A percentile compares a stretch with the other conserved stretches of the same genome.
Conservation (phyloP, 2,797 vertebrate species). For the Trichosurus vulpecula region DNA sequence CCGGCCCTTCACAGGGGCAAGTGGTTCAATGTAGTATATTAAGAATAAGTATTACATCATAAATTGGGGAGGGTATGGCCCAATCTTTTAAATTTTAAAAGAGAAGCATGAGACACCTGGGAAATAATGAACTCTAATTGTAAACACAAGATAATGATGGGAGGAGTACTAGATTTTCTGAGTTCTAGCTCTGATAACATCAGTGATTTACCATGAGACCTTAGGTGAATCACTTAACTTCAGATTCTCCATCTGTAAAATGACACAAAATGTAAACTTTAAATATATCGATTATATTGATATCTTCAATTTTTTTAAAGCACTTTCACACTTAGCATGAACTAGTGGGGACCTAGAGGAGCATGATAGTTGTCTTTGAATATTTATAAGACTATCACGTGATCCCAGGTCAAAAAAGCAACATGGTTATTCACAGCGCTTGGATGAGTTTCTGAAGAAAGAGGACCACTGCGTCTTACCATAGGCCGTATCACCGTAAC, state of each 20-base stretch:
- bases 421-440: neutral
- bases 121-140: neutral
- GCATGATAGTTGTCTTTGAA: neutral
- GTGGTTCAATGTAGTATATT: neutral
- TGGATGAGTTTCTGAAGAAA: neutral
- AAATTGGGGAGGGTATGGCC: neutral
- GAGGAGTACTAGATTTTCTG: neutral
- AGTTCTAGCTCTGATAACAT: too few species aligned
- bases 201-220: neutral
- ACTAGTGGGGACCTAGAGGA: neutral
- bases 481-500: neutral
- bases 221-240: neutral
- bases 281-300: neutral
- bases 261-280: neutral
- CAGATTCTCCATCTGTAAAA: neutral
- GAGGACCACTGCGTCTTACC: neutral
- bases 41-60: neutral
- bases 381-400: neutral
- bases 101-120: neutral
- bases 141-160: neutral
- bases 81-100: neutral
- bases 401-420: neutral
- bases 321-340: neutral
- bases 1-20: neutral
- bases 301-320: neutral